Evolutionary conservation across 2,797 vertebrate genomes (phyloP), one percentile per base, ranked within the genome.

Genomic region (Halcyon leucocephala): DNA sequence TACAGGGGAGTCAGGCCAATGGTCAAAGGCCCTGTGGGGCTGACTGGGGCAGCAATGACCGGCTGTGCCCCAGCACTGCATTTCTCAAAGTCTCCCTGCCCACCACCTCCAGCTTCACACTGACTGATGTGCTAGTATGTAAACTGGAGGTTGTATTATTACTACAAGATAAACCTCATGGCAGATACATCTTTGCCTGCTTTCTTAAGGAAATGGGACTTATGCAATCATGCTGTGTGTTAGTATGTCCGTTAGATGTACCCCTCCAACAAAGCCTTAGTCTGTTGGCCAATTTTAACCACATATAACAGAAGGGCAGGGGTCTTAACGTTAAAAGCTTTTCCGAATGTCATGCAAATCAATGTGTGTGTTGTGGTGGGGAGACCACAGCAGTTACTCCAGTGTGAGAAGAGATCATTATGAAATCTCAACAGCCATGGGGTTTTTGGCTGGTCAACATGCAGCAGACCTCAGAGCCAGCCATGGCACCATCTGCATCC

Each of bases 171-270:
- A 41, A 60, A 76, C 4, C 26, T 55, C 33, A 25, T 13, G 67
- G 33, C 55, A 77, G 64, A 33, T 65, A 31, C 65, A 16, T 44
- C 37, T 69, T 77, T n/a, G 42, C 37, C 58, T 35, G 64, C 24
- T 57, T 80, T 52, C 77, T 57, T 22, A 28, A 81, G 69, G 65
- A 81, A 86, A 49, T 6, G 46, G 17, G 46, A 33, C 37, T 69
- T 65, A 2, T 0, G 2, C 86, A 73, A 73, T 35, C 54, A 5
- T 31, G 31, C 14, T 0, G 0, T 21, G 69, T 80, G 44, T 22
- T 24, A 17, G 4, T 26, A n/a, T 19, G 35, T 22, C 28, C 0
- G 0, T 79, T 64, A 71, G 33, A 57, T 18, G 48, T 10, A n/a
- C 12, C 41, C 25, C 49, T 39, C 33, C 4, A 16, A 46, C 39